Evolutionary conservation across 2,797 vertebrate species (phyloP), one percentile per base, ranked within the genome.

Genomic region (Rhabdomys pumilio): DNA sequence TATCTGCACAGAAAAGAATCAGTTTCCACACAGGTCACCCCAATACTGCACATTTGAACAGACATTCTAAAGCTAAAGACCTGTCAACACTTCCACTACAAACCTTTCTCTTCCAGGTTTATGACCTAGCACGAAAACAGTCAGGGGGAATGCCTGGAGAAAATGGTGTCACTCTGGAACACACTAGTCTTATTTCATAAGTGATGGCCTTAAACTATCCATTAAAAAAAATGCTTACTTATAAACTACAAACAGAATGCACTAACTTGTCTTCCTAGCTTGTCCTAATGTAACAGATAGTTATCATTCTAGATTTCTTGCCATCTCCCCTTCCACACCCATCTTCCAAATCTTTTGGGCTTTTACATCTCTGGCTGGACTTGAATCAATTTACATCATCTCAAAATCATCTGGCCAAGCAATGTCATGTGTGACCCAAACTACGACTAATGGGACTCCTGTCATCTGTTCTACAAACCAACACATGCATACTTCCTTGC

Each of bases 41-140:
- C 22, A 89, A 38, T 17, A 67, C 22, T 88, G 63, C 87, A 87
- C 69, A 59, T 80, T 59, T 57, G 11, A 81, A 57, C 0, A 73
- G 76, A 93, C 92, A 83, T 85, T 65, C 15, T 77, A 73, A 92
- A 61, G 55, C 57, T 91, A 90, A 96, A 75, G 63, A 61, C 79
- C 59, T 94, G 57, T 92, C 83, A 88, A 79, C 38, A 77, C 94
- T 93, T 93, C 86, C 92, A 93, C 94, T 85, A 83, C n/a, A 94
- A 63, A 93, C 22, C 9, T 94, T 91, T 94, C 72, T 87, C 95
- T 97, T 90, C 94, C 92, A 73, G 94, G 86, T 44, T 91, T 77
- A 79, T 75, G 50, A 91, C 69, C 96, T 79, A 95, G 83, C 55
- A 80, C 59, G 34, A 80, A 76, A 94, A 95, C 44, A 85, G 7